Evolutionary conservation across 2,888 invertebrate species (phyloP), one percentile per base, ranked within the genome.

Genomic region (Poecilobothrus nobilitatus): DNA sequence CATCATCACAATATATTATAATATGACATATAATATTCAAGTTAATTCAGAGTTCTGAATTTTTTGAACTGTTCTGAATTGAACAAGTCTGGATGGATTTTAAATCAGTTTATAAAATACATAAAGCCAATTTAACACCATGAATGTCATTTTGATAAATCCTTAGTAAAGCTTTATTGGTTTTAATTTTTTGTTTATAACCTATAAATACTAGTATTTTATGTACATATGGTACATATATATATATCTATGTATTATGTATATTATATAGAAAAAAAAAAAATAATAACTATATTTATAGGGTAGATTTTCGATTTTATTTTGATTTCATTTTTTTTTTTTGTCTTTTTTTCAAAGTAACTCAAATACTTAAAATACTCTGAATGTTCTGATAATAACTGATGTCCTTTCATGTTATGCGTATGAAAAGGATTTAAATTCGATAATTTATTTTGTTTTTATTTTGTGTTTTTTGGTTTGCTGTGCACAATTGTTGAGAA

Each of bases 111-210:
- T 53, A 53, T 53, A 53, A 27, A 27, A 53, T 53, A 53, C 18
- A 53, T 5, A 53, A 53, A 18, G 53, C 53, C 53, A 53, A 53
- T 53, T 53, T 53, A 53, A 53, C 53, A 53, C 53, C 53, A 53
- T 53, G 53, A 53, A 53, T 53, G 53, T 53, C 53, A 53, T 53
- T 53, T 53, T 53, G 53, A 53, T 53, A 53, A 53, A 53, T 53
- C 53, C 53, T 18, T 53, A 53, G 53, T 53, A 53, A 53, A 53
- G 53, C 53, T 53, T 53, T 53, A 53, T 53, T 53, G 53, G 53
- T 9, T 53, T 53, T 18, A 18, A 53, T 18, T 53, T 53, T 41
- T 53, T 18, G 53, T 53, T 53, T 53, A 53, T 53, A 53, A 12
- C 53, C 9, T 41, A 15, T 41, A 53, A 53, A 9, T 53, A 53